phyloP scores from a whole-genome alignment of 2,888 invertebrate species.

The Tubulanus polymorphus region DNA sequence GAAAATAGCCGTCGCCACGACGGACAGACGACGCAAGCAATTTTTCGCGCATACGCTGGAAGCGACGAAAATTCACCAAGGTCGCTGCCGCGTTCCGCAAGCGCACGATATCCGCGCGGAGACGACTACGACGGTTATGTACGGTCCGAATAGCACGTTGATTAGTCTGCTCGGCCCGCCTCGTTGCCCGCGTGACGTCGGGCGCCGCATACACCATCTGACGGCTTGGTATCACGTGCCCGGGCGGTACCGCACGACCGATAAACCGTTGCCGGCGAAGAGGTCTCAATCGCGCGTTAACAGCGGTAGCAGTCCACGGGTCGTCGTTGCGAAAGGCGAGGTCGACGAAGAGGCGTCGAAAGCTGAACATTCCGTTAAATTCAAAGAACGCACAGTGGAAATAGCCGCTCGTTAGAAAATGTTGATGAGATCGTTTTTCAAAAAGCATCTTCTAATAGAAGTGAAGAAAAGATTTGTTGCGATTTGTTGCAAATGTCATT shows the following conservation, averaged over 20 bases:
- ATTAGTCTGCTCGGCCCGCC: constrained; percentile 30
- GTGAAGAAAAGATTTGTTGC: too few species aligned
- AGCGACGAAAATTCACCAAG: constrained; percentile 24
- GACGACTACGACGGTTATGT: constrained; percentile 26
- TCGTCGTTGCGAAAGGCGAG: too few species aligned
- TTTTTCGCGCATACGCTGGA: too few species aligned
- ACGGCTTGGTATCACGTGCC: constrained; percentile 50
- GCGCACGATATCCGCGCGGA: constrained; percentile 28
- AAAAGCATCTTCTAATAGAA: too few species aligned
- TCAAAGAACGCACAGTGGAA: too few species aligned
- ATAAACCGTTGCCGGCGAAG: constrained; percentile 28
- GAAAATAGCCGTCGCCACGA: too few species aligned
- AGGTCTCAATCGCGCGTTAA: constrained; percentile 27
- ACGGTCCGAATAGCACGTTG: constrained; percentile 36
- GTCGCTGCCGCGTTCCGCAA: constrained; percentile 27
- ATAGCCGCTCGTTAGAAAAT: too few species aligned
- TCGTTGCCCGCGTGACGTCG: constrained; percentile 24
- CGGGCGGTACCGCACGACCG: constrained; percentile 36
- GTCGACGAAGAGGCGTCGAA: too few species aligned
- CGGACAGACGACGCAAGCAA: too few species aligned
- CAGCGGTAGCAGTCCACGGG: neutral
- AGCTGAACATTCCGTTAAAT: too few species aligned
- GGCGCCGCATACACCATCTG: constrained; percentile 27
- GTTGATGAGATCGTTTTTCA: too few species aligned
- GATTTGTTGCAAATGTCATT: too few species aligned